Evolutionary conservation across 2,113 vertebrate genomes (phyloP).

Genomic region (Myodes glareolus): DNA sequence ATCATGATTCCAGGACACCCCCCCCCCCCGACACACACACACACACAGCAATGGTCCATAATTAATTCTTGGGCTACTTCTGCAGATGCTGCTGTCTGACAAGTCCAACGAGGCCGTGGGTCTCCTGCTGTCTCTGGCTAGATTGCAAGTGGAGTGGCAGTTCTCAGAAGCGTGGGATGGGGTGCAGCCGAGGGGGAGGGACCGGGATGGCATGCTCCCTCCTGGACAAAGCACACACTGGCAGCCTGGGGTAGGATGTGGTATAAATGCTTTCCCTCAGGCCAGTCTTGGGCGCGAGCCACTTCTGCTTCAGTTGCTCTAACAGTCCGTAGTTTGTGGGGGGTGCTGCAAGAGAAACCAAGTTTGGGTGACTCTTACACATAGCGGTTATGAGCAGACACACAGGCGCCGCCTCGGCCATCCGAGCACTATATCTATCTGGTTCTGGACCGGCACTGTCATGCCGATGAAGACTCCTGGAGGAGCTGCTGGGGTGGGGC

Average conservation of each 20-base stretch:
- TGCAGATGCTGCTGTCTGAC: not conserved
- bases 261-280: conserved; percentile 67
- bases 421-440: not conserved
- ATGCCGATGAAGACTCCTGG: not conserved
- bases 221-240: not conserved
- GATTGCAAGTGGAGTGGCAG: too few species aligned
- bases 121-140: not conserved
- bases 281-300: conserved; percentile 23
- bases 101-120: rapidly evolving
- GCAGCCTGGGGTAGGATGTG: conserved; percentile 68
- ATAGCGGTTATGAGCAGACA: rapidly evolving
- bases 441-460: not conserved
- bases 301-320: conserved; percentile 76
- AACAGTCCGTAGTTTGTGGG: conserved; percentile 87
- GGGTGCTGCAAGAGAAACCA: conserved; percentile 81
- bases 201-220: not conserved
- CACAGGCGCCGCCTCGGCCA: too few species aligned
- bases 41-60: not conserved
- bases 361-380: not conserved
- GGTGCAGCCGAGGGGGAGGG: not conserved
- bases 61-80: not conserved
- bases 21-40: too few species aligned
- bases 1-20: not conserved
- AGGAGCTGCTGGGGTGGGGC: not conserved
- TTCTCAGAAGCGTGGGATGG: conserved; percentile 16